Evolutionary conservation across 2,113 vertebrate species (phyloP).

Genomic region (Trichomycterus rosablanca): DNA sequence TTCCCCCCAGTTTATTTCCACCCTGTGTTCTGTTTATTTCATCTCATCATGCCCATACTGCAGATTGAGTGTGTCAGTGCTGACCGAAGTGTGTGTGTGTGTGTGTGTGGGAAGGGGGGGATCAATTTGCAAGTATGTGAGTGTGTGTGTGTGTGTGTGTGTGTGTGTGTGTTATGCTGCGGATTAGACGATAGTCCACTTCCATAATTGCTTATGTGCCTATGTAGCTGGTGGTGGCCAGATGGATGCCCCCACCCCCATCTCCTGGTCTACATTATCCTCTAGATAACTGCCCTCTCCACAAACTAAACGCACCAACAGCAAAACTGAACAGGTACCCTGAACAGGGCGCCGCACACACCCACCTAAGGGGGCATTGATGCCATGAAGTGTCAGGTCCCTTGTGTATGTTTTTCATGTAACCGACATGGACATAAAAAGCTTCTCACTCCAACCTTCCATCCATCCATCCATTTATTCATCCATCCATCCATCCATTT

Average conservation of each 20-base stretch:
- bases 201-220: conserved; percentile 61
- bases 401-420: too few species aligned
- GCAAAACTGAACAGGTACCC: too few species aligned
- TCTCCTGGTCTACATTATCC: conserved; percentile 7
- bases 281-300: conserved; percentile 29
- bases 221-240: conserved; percentile 44
- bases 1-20: conserved; percentile 4
- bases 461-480: too few species aligned
- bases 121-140: conserved; percentile 19
- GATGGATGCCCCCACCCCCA: conserved; percentile 41
- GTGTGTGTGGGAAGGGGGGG: conserved; percentile 11
- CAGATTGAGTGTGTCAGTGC: conserved; percentile 23
- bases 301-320: conserved; percentile 12
- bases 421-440: too few species aligned
- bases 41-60: neutral
- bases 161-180: conserved; percentile 21
- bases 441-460: too few species aligned
- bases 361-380: too few species aligned
- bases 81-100: conserved; percentile 22
- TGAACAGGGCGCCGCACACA: too few species aligned
- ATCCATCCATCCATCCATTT: too few species aligned
- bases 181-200: conserved; percentile 66
- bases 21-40: neutral
- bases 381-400: too few species aligned
- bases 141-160: conserved; percentile 40